Evolutionary conservation across 2,888 invertebrate species (phyloP).

Genomic region (Drosophila fulvimacula): DNA sequence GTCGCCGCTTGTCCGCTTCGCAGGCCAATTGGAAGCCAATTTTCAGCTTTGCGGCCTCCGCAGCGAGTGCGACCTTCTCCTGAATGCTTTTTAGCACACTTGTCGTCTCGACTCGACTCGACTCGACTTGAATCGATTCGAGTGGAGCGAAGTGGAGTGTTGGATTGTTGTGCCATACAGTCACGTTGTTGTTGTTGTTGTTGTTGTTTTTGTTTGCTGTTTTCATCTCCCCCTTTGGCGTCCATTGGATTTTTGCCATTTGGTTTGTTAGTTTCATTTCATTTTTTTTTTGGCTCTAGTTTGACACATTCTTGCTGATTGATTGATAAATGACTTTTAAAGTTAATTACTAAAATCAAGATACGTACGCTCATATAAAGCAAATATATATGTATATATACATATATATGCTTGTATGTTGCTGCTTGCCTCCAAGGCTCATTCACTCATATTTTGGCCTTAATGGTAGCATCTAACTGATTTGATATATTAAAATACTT

Average conservation of each 20-base stretch:
- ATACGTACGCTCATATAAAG: constrained; percentile 20
- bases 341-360: constrained; percentile 69
- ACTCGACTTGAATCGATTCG: constrained; percentile 22
- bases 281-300: constrained; percentile 20
- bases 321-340: constrained; percentile 75
- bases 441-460: constrained; percentile 13
- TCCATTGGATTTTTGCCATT: constrained; percentile 32
- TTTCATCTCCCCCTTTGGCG: constrained; percentile 24
- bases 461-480: constrained; percentile 11
- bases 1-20: constrained; percentile 64
- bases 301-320: constrained; percentile 71
- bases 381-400: neutral
- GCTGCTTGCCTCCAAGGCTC: constrained; percentile 15
- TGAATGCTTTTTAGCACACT: constrained; percentile 69
- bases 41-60: constrained; percentile 61
- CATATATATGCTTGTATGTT: no score
- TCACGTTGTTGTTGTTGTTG: constrained; percentile 13
- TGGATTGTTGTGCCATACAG: constrained; percentile 10
- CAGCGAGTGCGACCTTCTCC: constrained; percentile 60
- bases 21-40: constrained; percentile 78
- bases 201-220: constrained; percentile 4
- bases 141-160: constrained; percentile 29
- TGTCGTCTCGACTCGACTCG: constrained; percentile 50
- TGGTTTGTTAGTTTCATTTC: constrained; percentile 30
- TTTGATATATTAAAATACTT: constrained; percentile 5